Evolutionary conservation across 2,113 vertebrate genomes (phyloP).

Genomic region (Felis catus): F.catus_Fca126_mat1.0 CM031411.1:34702001-34702500

Average conservation of each 20-base stretch:
- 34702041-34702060: neutral
- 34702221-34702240: slow-evolving; percentile 7
- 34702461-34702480: neutral
- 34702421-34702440: neutral
- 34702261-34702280: neutral
- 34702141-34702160: neutral
- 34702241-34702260: slow-evolving; percentile 24
- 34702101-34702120: neutral
- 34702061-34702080: neutral
- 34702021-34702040: neutral
- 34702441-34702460: neutral
- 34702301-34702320: slow-evolving; percentile 55
- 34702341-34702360: slow-evolving; percentile 32
- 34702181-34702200: slow-evolving; percentile 46
- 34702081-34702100: neutral
- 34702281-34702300: slow-evolving; percentile 24
- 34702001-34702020: neutral
- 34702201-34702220: slow-evolving; percentile 40
- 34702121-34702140: neutral
- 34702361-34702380: slow-evolving; percentile 19
- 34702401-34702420: neutral
- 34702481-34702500: neutral
- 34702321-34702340: slow-evolving; percentile 53
- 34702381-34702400: neutral
- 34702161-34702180: neutral